Base-by-base conservation (phyloP, 2,113 vertebrate genomes). In the Narcine bancroftii region DNA sequence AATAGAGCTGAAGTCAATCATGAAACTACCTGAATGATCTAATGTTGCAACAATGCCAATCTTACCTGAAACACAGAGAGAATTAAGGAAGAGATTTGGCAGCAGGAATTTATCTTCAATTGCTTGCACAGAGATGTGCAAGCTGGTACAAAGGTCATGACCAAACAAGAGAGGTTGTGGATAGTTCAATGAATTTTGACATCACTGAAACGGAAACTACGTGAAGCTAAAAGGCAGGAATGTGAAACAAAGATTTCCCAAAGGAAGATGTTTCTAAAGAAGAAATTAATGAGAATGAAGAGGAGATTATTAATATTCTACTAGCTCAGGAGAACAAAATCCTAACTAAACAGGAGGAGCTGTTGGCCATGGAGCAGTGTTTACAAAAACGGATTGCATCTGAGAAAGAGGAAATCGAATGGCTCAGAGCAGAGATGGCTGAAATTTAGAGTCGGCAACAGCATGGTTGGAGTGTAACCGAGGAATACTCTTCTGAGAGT, bases 371-470 rank as follows among this genome's bases (percentile, higher is more conserved):
- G 93, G 99, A 99, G 95, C 99, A 99, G 95, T 98, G 98, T 92
- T 95, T 99, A 73, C 96, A 98, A 3, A 94, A 98, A 93, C 98
- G 99, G 93, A 99, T 99, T 1, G 98, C 98, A 47, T 96, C 98
- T 0, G 99, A 99, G 94, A 99, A 99, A 93, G 99, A 99, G 83
- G 99, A 99, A 93, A 99, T 99, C 0, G 99, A 99, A 92, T 97
- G 98, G 0, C 97, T 99, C 39, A 95, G 98, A n/a, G 98, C 97
- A 0, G 99, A 99, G 95, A 99, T 99, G 2, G 98, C 97, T 0
- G 99, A 99, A 94, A 99, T 99, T 92, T 98, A 99, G 94, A 99
- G 99, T n/a, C n/a, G n/a, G n/a, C n/a, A n/a, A n/a, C n/a, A n/a
- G n/a, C n/a, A n/a, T n/a, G n/a, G n/a, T n/a, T n/a, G n/a, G n/a